Conservation (phyloP, 2,113 vertebrate species). For the Scalopus aquaticus region DNA sequence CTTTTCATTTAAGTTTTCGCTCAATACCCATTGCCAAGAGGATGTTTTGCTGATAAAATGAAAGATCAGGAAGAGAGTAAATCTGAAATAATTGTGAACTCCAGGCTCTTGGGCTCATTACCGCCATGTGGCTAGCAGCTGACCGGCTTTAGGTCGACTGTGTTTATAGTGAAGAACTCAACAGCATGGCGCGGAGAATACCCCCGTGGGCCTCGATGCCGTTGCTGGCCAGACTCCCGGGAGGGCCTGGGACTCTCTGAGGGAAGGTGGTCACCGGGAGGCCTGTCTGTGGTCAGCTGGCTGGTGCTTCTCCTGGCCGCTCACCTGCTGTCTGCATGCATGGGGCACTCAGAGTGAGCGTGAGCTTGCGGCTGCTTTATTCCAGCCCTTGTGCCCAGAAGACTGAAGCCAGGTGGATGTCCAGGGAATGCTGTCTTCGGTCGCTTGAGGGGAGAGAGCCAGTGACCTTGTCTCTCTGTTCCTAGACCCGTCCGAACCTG, state of each 20-base stretch:
- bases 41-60: conserved; percentile 90
- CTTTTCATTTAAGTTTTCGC: conserved; percentile 83
- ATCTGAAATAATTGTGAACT: conserved; percentile 95
- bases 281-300: background rate
- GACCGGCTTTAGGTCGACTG: conserved; percentile 91
- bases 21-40: conserved; percentile 81
- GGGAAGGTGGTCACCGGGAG: background rate
- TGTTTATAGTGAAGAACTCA: conserved; percentile 90
- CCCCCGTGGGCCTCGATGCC: background rate
- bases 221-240: conserved; percentile 73
- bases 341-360: background rate
- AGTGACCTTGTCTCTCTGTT: fast-evolving
- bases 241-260: conserved; percentile 11
- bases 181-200: conserved; percentile 84
- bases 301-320: background rate
- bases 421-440: background rate
- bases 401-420: fast-evolving
- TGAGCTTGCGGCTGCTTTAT: background rate
- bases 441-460: fast-evolving
- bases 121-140: conserved; percentile 98
- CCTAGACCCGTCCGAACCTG: fast-evolving
- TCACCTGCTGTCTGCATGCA: background rate
- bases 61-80: conserved; percentile 91
- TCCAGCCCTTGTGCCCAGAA: background rate
- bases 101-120: conserved; percentile 88